A percentile compares a stretch with the other conserved stretches of the same genome.
Evolutionary conservation across 2,888 invertebrate species (phyloP).

Genomic region (Caenorhabditis sp.): DNA sequence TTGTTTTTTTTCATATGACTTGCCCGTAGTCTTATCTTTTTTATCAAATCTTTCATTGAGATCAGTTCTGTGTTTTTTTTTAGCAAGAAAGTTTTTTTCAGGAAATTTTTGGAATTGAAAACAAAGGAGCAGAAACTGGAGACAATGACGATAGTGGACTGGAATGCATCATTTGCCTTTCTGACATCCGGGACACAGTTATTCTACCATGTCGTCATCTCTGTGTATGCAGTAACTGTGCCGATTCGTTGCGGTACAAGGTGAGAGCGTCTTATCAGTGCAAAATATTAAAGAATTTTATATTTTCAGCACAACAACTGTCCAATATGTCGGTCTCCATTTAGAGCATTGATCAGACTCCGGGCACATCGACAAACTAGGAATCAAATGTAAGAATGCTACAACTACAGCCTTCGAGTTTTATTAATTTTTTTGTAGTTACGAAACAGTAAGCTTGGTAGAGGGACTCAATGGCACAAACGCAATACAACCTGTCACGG

Average conservation of each 20-base stretch:
- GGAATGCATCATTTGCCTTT: constrained; percentile 99
- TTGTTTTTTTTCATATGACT: not conserved
- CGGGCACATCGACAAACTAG: constrained; percentile 86
- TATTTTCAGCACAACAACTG: constrained; percentile 91
- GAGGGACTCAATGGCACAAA: constrained; percentile 71
- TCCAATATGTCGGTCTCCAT: constrained; percentile 98
- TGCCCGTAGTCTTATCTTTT: constrained; percentile 8
- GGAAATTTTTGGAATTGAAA: constrained; percentile 99
- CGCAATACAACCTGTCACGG: constrained; percentile 19
- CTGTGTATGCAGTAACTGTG: constrained; percentile 97
- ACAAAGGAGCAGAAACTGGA: constrained; percentile 87
- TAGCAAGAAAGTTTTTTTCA: constrained; percentile 27
- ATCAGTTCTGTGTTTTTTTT: not conserved
- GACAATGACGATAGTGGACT: constrained; percentile 91
- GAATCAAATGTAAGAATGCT: constrained; percentile 54
- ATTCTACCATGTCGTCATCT: constrained; percentile 97
- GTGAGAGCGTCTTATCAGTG: constrained; percentile 52
- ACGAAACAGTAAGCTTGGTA: constrained; percentile 77
- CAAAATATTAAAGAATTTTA: not conserved
- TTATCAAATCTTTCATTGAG: constrained; percentile 11
- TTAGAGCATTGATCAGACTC: constrained; percentile 95
- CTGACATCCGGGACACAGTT: constrained; percentile 93
- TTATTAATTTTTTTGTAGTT: constrained; percentile 59
- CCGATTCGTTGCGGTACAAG: constrained; percentile 95
- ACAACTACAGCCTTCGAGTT: not conserved